Evolutionary conservation across 2,888 invertebrate genomes (phyloP).

Genomic region (Bembecia ichneumoniformis): DNA sequence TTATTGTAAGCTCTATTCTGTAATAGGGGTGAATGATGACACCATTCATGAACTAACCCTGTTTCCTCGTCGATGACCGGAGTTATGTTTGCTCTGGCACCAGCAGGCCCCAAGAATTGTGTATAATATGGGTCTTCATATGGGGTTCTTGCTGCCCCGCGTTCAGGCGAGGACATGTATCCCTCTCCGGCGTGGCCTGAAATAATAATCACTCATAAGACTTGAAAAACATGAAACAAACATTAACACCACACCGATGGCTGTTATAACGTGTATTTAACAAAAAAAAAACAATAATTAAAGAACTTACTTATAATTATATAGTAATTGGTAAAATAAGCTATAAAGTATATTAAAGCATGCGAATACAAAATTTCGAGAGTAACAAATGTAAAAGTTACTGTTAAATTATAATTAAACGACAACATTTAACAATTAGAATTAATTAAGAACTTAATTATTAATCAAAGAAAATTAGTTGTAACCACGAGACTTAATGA

Average conservation of each 20-base stretch:
- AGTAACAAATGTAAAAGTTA: no score
- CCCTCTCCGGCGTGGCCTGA: constrained; percentile 66
- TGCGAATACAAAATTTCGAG: constrained; percentile 13
- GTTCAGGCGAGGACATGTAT: constrained; percentile 91
- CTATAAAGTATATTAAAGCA: constrained; percentile 9
- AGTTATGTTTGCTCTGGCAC: constrained; percentile 79
- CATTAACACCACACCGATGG: neutral
- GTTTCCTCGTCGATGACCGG: constrained; percentile 94
- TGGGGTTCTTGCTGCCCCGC: constrained; percentile 77
- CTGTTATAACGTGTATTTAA: neutral
- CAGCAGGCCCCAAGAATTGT: constrained; percentile 79
- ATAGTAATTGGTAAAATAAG: neutral
- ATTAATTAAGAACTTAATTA: no score
- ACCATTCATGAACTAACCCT: constrained; percentile 59
- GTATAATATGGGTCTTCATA: constrained; percentile 92
- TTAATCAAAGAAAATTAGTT: no score
- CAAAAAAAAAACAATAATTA: neutral
- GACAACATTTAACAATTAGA: no score
- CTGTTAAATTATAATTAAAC: no score
- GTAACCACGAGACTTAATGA: no score
- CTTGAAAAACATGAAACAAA: neutral
- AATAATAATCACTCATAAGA: constrained; percentile 1
- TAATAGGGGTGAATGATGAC: neutral
- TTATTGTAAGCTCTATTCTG: no score
- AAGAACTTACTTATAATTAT: neutral